Evolutionary conservation across 2,113 vertebrate genomes (phyloP).

Genomic region (Ctenodactylus gundi): DNA sequence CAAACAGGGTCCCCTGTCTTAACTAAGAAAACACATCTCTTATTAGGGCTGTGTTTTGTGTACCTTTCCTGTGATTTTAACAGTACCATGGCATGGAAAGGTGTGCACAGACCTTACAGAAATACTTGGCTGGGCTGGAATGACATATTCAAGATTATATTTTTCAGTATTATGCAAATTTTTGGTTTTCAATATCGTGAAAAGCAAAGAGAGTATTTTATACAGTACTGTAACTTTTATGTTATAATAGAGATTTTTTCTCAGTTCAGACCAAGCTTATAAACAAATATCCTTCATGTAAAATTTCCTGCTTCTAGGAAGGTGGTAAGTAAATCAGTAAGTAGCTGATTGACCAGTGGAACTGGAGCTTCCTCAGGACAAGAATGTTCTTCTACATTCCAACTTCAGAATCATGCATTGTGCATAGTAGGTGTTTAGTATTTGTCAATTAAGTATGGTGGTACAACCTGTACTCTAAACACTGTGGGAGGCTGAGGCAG

Average conservation of each 20-base stretch:
- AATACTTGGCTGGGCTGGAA: not conserved
- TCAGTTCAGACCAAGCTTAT: not conserved
- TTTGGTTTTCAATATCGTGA: not conserved
- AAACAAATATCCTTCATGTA: not conserved
- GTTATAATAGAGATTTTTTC: not conserved
- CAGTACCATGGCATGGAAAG: not conserved
- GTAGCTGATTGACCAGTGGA: not conserved
- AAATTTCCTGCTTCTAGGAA: not conserved
- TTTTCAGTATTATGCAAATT: not conserved
- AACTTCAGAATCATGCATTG: not conserved
- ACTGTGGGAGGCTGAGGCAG: no score
- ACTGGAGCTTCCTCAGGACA: not conserved
- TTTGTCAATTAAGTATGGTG: no score
- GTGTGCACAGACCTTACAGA: not conserved
- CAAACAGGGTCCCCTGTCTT: not conserved
- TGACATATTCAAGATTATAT: not conserved
- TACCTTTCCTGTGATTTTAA: not conserved
- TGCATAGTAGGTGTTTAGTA: not conserved
- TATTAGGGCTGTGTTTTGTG: not conserved
- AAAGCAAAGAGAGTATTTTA: not conserved
- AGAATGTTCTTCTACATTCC: not conserved
- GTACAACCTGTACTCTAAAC: no score
- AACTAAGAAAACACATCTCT: not conserved
- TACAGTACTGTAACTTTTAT: not conserved
- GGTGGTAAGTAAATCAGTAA: not conserved